Percentiles rank a stretch among this genome's conserved stretches.
These are phyloP conservation scores for Macrocentrus cingulum DNA, from an alignment of 1,140 invertebrate species.

Conservation along the genomic window DNA sequence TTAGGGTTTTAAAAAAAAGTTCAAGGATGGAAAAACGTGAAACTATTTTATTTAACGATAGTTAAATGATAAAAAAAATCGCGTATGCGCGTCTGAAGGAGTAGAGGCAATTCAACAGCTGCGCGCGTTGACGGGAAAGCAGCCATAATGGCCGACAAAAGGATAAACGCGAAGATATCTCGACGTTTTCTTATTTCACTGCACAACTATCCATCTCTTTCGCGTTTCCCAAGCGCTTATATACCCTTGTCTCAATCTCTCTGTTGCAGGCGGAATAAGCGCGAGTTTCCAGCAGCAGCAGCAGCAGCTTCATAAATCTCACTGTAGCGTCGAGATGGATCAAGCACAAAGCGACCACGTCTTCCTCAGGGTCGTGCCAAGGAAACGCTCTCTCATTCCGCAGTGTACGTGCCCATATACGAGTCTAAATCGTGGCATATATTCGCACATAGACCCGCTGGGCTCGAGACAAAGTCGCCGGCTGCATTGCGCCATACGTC, in stretches of 20 bases:
- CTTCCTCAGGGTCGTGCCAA: conserved; percentile 27
- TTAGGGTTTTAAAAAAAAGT: too few species aligned
- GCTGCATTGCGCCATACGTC: conserved; percentile 29
- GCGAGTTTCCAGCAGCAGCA: conserved; percentile 25
- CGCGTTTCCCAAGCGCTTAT: too few species aligned
- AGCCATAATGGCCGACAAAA: conserved; percentile 24
- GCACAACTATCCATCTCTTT: conserved; percentile 14
- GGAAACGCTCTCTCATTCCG: conserved; percentile 25
- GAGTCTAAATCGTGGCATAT: neutral
- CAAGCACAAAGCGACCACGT: conserved; percentile 51
- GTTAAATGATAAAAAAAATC: too few species aligned
- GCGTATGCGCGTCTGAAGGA: too few species aligned
- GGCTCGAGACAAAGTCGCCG: neutral
- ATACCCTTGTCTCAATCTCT: neutral
- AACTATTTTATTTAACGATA: too few species aligned
- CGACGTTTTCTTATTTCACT: neutral
- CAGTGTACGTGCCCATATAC: conserved; percentile 7
- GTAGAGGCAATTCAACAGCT: too few species aligned
- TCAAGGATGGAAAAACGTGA: too few species aligned
- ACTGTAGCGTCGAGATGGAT: conserved; percentile 57
- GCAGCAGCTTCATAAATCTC: conserved; percentile 57
- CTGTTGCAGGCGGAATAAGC: conserved; percentile 6
- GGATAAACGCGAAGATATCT: conserved; percentile 9
- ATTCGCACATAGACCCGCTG: neutral
- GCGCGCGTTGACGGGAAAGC: too few species aligned